These are phyloP conservation scores for Chrysemys picta DNA, from an alignment of 2,113 vertebrate genomes.

Conservation along the genomic window DNA sequence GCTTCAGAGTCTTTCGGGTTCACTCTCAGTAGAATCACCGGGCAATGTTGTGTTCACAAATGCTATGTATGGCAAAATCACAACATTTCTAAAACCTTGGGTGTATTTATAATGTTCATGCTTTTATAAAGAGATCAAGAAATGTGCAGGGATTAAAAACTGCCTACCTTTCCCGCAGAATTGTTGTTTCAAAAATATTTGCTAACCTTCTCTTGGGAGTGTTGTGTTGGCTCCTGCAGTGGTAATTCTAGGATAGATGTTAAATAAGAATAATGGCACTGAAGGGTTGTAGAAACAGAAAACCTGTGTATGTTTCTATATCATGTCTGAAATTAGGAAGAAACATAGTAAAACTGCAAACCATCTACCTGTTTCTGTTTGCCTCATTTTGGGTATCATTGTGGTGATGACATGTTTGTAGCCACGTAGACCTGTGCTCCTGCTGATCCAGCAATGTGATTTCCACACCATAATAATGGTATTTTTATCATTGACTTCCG, in stretches of 20 bases:
- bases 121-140: background rate
- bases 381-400: background rate
- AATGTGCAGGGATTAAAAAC: background rate
- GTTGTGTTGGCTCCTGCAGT: accelerated
- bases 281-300: background rate
- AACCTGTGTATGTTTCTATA: background rate
- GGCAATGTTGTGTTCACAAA: background rate
- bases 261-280: background rate
- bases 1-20: background rate
- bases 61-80: background rate
- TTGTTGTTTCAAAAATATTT: background rate
- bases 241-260: background rate
- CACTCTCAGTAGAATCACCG: background rate
- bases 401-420: background rate
- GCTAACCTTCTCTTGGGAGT: background rate
- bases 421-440: background rate
- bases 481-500: background rate
- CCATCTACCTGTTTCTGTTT: background rate
- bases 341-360: background rate
- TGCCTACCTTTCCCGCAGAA: background rate
- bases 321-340: background rate
- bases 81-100: background rate
- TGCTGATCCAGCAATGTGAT: background rate
- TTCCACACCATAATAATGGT: background rate
- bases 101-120: background rate